Evolutionary conservation across 1,140 invertebrate genomes (phyloP).

Genomic region (Heliconius congener): DNA sequence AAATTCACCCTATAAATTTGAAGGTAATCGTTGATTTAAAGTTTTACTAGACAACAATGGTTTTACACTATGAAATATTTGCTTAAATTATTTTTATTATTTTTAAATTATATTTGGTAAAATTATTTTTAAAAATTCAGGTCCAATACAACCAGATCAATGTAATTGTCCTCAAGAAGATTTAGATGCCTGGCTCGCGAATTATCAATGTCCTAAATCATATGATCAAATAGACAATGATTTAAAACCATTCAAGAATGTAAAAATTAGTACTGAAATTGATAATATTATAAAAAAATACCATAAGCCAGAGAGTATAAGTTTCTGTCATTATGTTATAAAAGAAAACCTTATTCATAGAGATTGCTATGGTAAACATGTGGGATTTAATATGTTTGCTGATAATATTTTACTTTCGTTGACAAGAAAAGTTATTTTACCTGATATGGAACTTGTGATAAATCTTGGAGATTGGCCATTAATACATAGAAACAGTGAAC

Average conservation of each 20-base stretch:
- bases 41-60: constrained; percentile 3
- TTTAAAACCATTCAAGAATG: constrained; percentile 85
- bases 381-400: constrained; percentile 98
- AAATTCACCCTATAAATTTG: constrained; percentile 85
- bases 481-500: constrained; percentile 77
- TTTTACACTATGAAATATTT: neutral
- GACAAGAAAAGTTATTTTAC: constrained; percentile 90
- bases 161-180: constrained; percentile 90
- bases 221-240: constrained; percentile 90
- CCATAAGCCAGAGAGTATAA: constrained; percentile 88
- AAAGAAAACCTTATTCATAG: constrained; percentile 93
- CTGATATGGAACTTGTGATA: constrained; percentile 94
- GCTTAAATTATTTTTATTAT: no score
- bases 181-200: constrained; percentile 85
- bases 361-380: constrained; percentile 95
- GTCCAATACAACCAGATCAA: constrained; percentile 89
- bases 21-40: constrained; percentile 77
- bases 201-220: constrained; percentile 85
- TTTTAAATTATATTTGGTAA: neutral
- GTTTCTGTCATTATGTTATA: constrained; percentile 95
- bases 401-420: constrained; percentile 94
- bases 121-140: constrained; percentile 63
- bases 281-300: constrained; percentile 84
- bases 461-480: constrained; percentile 99
- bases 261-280: constrained; percentile 88